Percentiles rank a stretch among this genome's conserved stretches.
Conservation (phyloP, 2,888 invertebrate species). For the Ametastegia equiseti region DNA sequence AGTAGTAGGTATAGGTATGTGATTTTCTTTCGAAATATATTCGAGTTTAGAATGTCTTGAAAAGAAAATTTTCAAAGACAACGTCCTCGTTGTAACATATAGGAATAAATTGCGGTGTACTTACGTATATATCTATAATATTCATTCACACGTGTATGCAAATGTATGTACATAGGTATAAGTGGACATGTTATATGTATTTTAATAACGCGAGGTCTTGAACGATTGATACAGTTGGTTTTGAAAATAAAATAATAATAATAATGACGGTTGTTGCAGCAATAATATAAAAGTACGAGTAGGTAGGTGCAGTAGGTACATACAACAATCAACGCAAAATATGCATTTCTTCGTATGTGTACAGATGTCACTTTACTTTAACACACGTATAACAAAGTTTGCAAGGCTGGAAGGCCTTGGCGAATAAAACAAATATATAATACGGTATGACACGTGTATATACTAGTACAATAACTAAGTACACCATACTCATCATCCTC, state of each 20-base stretch:
- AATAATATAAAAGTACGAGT: too few relatives aligned
- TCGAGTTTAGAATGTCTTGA: neutral
- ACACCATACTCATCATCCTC: conserved; percentile 13
- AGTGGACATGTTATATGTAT: neutral
- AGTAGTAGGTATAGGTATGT: neutral
- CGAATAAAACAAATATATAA: conserved; percentile 18
- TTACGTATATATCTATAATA: too few relatives aligned
- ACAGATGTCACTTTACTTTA: conserved; percentile 22
- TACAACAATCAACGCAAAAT: neutral
- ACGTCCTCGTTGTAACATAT: too few relatives aligned
- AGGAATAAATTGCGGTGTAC: too few relatives aligned
- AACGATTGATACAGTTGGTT: conserved; percentile 19
- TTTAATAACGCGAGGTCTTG: neutral
- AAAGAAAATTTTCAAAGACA: neutral
- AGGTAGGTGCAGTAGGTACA: too few relatives aligned
- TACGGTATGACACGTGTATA: conserved; percentile 17
- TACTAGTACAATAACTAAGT: conserved; percentile 13
- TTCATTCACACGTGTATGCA: neutral
- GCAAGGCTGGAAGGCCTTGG: conserved; percentile 30
- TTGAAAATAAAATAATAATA: conserved; percentile 13
- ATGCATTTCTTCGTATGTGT: neutral
- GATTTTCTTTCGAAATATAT: neutral
- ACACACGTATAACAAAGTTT: neutral
- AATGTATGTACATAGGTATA: neutral
- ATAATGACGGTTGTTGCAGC: neutral